These are phyloP conservation scores for Saccopteryx bilineata DNA, from an alignment of 2,113 vertebrate species.

Conservation along the genomic window DNA sequence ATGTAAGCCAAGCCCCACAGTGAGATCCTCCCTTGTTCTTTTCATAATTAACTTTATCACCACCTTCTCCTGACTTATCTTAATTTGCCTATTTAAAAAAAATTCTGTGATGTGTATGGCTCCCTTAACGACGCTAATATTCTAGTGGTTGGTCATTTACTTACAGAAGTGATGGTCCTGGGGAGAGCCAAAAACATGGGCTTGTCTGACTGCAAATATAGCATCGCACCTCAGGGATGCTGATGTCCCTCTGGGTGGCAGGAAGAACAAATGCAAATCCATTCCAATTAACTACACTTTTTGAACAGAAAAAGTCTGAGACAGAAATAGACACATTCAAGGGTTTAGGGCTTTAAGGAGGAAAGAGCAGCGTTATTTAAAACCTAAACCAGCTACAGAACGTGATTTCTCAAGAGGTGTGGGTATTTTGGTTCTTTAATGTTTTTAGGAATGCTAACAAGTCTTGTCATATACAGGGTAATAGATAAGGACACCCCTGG, in stretches of 20 bases:
- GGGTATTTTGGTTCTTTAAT: neutral
- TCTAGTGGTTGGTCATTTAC: slow-evolving; percentile 44
- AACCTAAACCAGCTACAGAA: slow-evolving; percentile 14
- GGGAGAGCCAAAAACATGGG: neutral
- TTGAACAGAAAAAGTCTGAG: slow-evolving; percentile 22
- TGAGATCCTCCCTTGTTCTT: slow-evolving; percentile 44
- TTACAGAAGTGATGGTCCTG: slow-evolving; percentile 15
- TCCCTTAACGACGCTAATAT: slow-evolving; percentile 61
- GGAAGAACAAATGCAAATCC: slow-evolving; percentile 35
- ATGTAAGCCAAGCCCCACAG: accelerated
- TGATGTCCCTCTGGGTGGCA: neutral
- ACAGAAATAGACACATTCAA: slow-evolving; percentile 4
- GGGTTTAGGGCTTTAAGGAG: neutral
- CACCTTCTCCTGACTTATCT: slow-evolving; percentile 74
- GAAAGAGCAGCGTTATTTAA: neutral
- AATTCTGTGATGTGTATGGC: slow-evolving; percentile 54
- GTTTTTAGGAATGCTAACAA: neutral
- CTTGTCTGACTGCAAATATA: neutral
- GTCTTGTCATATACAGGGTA: neutral
- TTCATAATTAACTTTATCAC: slow-evolving; percentile 69
- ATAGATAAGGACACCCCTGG: neutral
- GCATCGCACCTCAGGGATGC: neutral
- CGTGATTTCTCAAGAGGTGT: neutral
- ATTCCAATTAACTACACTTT: neutral
- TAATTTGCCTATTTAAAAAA: slow-evolving; percentile 75